Conservation (phyloP, 2,888 invertebrate genomes). For the Hedya salicella region DNA sequence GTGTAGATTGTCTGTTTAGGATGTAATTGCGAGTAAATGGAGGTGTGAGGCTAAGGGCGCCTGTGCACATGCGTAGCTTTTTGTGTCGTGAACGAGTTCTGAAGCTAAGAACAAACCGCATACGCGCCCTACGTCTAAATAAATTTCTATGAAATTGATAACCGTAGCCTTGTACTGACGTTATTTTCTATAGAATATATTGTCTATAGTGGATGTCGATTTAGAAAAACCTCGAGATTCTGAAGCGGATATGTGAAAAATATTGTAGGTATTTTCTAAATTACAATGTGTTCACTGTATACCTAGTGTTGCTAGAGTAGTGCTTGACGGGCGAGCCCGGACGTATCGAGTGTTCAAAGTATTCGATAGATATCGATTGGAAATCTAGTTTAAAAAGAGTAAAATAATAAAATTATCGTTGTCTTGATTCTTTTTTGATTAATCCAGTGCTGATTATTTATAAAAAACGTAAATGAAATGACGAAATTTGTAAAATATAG, state of each 20-base stretch:
- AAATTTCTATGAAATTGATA: conserved; percentile 35
- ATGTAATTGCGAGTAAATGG: conserved; percentile 11
- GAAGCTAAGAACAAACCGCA: background rate
- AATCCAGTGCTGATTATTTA: conserved; percentile 23
- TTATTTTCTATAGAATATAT: conserved; percentile 34
- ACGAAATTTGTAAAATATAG: conserved; percentile 9
- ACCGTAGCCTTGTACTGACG: conserved; percentile 34
- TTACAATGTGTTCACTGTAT: conserved; percentile 78
- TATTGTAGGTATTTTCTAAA: conserved; percentile 58
- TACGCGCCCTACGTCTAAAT: conserved; percentile 20
- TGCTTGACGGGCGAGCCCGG: conserved; percentile 54
- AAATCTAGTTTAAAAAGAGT: conserved; percentile 34
- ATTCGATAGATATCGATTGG: conserved; percentile 51
- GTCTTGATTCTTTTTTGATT: conserved; percentile 48
- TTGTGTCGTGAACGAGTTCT: background rate
- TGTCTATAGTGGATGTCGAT: conserved; percentile 26
- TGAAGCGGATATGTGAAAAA: conserved; percentile 23
- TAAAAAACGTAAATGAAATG: conserved; percentile 28
- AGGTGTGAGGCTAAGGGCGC: conserved; percentile 15
- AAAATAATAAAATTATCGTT: conserved; percentile 43
- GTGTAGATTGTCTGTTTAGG: conserved; percentile 30
- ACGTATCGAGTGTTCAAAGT: conserved; percentile 67
- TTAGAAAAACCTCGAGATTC: conserved; percentile 33
- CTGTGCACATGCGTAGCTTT: background rate
- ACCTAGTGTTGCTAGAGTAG: conserved; percentile 77